Evolutionary conservation across 1,140 invertebrate genomes (phyloP).

Genomic region (Aporrectodea caliginosa): DNA sequence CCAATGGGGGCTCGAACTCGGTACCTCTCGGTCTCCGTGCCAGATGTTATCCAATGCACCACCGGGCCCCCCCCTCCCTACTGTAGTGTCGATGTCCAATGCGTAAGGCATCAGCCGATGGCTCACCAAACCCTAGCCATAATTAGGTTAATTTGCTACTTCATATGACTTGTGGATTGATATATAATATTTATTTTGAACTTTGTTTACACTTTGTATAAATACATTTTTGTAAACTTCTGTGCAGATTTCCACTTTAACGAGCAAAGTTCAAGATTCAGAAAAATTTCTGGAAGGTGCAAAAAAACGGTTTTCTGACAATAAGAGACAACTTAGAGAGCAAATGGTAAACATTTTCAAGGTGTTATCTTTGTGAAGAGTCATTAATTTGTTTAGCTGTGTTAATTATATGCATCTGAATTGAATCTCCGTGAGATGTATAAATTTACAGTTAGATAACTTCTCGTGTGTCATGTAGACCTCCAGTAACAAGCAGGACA

Average conservation of each 20-base stretch:
- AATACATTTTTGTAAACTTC: neutral
- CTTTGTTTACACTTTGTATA: neutral
- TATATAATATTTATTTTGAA: neutral
- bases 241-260: slow-evolving; percentile 54
- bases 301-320: slow-evolving; percentile 64
- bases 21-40: too few relatives aligned
- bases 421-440: too few relatives aligned
- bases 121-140: too few relatives aligned
- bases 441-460: slow-evolving; percentile 54
- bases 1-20: too few relatives aligned
- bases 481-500: neutral
- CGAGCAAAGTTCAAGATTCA: slow-evolving; percentile 58
- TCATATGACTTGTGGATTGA: neutral
- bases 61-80: too few relatives aligned
- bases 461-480: slow-evolving; percentile 69
- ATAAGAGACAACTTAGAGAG: slow-evolving; percentile 65
- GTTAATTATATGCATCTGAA: too few relatives aligned
- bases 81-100: too few relatives aligned
- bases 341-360: slow-evolving; percentile 56
- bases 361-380: neutral
- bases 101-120: too few relatives aligned
- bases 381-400: neutral
- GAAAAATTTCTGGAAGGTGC: slow-evolving; percentile 65
- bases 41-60: too few relatives aligned
- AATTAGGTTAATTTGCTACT: neutral